A percentile compares a stretch with the other conserved stretches of the same genome.
Evolutionary conservation across 2,888 invertebrate species (phyloP).

Genomic region (Hypselothyrea guttata): DNA sequence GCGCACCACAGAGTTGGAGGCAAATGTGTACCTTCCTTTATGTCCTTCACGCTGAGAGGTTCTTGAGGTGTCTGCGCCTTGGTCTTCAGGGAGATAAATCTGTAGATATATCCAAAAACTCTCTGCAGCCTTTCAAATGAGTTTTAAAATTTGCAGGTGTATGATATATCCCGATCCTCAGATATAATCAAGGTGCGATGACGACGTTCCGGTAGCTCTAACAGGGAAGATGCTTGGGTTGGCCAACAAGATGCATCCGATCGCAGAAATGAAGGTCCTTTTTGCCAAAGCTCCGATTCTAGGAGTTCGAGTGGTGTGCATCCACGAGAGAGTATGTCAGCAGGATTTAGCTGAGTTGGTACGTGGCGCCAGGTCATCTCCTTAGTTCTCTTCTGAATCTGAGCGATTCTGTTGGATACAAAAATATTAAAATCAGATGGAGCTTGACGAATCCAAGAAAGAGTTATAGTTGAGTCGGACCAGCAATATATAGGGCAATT

Average conservation of each 20-base stretch:
- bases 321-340: too few species aligned
- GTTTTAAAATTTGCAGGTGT: background rate
- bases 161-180: background rate
- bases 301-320: too few species aligned
- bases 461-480: slow-evolving; percentile 10
- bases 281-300: too few species aligned
- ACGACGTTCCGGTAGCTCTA: too few species aligned
- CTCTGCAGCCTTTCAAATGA: background rate
- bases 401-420: slow-evolving; percentile 14
- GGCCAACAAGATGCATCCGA: too few species aligned
- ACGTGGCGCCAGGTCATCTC: slow-evolving; percentile 1
- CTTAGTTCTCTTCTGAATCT: slow-evolving; percentile 9
- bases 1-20: too few species aligned
- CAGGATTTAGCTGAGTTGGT: slow-evolving; percentile 4
- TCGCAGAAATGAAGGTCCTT: too few species aligned
- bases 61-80: background rate
- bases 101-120: background rate
- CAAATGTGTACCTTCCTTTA: too few species aligned
- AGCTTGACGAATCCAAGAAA: slow-evolving; percentile 13
- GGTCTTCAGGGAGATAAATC: background rate
- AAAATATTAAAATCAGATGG: slow-evolving; percentile 15
- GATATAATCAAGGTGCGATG: too few species aligned
- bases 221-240: too few species aligned
- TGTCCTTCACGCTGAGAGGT: background rate
- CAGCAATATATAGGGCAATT: slow-evolving; percentile 1